A percentile compares a stretch with the other conserved stretches of the same genome.
Evolutionary conservation across 2,797 vertebrate genomes (phyloP).

Genomic region (Cheirogaleus major): DNA sequence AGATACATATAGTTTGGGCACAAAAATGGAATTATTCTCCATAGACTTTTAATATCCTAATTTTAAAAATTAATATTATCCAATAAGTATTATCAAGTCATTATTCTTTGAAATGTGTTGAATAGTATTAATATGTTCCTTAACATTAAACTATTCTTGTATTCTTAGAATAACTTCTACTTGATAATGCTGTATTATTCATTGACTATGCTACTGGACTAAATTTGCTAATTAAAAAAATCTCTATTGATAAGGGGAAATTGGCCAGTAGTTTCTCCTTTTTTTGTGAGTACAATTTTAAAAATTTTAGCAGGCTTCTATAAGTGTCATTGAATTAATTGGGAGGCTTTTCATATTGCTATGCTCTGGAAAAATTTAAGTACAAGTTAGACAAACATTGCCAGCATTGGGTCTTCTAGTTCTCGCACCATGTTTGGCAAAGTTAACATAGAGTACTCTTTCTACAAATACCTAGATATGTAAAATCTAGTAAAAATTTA

Average conservation of each 20-base stretch:
- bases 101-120: neutral
- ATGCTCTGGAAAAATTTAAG: neutral
- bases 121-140: neutral
- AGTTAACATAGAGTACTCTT: neutral
- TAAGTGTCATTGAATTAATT: neutral
- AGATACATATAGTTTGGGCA: neutral
- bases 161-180: slow-evolving; percentile 5
- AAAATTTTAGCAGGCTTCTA: neutral
- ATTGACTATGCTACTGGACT: neutral
- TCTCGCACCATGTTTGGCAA: neutral
- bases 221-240: slow-evolving; percentile 4
- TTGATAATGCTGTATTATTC: neutral
- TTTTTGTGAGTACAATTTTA: neutral
- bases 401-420: neutral
- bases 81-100: neutral
- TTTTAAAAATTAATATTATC: neutral
- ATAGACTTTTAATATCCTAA: neutral
- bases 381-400: neutral
- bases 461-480: neutral
- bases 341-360: neutral
- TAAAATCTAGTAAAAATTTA: neutral
- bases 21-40: slow-evolving; percentile 1
- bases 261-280: neutral
- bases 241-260: neutral
- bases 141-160: neutral